phyloP scores from a whole-genome alignment of 2,113 vertebrate species.

The Crotophaga sulcirostris region DNA sequence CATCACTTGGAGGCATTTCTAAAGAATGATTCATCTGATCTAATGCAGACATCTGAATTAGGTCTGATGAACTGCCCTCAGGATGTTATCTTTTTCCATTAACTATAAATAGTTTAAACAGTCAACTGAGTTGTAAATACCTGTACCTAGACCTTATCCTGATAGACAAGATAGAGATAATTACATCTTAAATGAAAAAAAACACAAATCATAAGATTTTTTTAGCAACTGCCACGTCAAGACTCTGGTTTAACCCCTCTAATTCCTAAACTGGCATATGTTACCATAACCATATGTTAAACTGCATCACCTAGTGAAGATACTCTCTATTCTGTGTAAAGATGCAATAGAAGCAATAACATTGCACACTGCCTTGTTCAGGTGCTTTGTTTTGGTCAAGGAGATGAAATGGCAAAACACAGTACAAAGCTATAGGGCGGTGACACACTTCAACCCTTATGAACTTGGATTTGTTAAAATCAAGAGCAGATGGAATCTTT shows the following conservation, averaged over 20 bases:
- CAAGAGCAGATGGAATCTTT: not conserved
- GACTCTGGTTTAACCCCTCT: not conserved
- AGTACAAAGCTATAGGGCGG: not conserved
- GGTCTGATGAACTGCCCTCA: not conserved
- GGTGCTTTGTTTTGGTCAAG: not conserved
- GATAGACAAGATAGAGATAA: not conserved
- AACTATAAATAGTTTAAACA: constrained; percentile 6
- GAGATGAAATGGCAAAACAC: not conserved
- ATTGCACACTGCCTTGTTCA: not conserved
- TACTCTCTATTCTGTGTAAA: not conserved
- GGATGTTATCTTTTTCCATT: not conserved
- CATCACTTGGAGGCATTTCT: not conserved
- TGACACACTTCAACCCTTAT: not conserved
- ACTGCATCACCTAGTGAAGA: not conserved
- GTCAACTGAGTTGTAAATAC: not conserved
- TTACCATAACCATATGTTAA: not conserved
- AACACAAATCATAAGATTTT: not conserved
- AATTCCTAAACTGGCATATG: not conserved
- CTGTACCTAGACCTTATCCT: not conserved
- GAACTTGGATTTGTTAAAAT: not conserved
- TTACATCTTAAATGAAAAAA: not conserved
- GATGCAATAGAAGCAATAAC: not conserved
- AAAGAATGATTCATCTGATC: not conserved
- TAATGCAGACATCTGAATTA: not conserved
- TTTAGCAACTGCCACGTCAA: not conserved